phyloP scores from a whole-genome alignment of 2,113 vertebrate species.

The Gambusia holbrooki region DNA sequence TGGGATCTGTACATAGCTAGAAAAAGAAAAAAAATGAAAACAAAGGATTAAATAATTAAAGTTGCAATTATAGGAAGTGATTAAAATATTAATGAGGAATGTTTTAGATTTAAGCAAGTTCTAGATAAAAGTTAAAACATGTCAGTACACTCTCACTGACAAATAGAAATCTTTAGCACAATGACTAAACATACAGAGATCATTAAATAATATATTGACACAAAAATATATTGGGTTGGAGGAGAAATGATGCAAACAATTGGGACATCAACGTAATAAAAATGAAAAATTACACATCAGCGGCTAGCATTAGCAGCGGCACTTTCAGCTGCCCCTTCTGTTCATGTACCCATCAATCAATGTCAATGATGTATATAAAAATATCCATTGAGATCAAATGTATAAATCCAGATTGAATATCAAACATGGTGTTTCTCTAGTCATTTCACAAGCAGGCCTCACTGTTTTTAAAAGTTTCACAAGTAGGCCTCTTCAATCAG shows the following conservation, averaged over 20 bases:
- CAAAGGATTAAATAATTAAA: neutral
- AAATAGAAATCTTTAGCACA: neutral
- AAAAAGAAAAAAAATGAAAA: neutral
- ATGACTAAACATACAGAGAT: neutral
- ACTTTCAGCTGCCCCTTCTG: neutral
- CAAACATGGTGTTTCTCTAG: no score
- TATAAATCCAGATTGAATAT: no score
- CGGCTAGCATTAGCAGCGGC: no score
- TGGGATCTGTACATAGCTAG: constrained; percentile 86
- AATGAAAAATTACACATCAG: neutral
- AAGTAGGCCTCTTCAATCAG: no score
- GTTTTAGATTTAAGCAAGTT: neutral
- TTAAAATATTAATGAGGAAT: neutral
- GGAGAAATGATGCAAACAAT: neutral
- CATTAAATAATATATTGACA: no score
- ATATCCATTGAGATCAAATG: no score
- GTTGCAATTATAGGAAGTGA: neutral
- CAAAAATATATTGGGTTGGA: neutral
- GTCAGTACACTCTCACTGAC: neutral
- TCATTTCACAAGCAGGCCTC: no score
- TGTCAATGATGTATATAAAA: no score
- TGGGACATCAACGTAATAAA: neutral
- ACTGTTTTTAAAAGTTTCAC: no score
- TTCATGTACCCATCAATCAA: neutral
- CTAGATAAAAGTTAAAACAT: neutral